Evolutionary conservation across 2,888 invertebrate genomes (phyloP), one percentile per base, ranked within the genome.

Genomic region (Himalopsyche anomala): DNA sequence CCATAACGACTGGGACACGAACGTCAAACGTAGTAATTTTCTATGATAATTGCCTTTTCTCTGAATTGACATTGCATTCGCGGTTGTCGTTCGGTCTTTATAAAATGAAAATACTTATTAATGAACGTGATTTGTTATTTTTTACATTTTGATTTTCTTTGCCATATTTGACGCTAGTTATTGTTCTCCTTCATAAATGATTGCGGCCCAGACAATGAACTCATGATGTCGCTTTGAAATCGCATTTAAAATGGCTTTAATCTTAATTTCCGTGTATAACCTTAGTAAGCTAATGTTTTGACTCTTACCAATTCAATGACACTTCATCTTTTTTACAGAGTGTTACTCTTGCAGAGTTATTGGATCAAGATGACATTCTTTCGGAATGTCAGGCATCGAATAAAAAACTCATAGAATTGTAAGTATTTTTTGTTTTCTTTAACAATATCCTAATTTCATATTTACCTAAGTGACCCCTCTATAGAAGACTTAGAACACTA

Each of bases 301-400:
- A 11, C 80, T 80, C 15, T 5, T 42, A 11, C 11, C 40, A 40
- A 12, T n/a, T 17, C 17, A 36, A 80, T 80, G 36, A 19, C n/a
- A 62, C 40, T 1, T 28, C 38, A 15, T n/a, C 51, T 51, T 89
- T 89, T 85, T 94, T 95, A 87, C 92, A 99, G 98, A 96, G 97
- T 95, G 96, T 98, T 89, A 97, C 97, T 86, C 93, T 99, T 89
- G 95, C 95, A 90, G 97, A 98, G 92, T 94, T 99, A 89, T 94
- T 99, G 94, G 98, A 99, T 91, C 97, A 98, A 91, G 98, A 98
- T 91, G 98, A 98, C 92, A 96, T 99, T 90, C 94, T 99, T 89
- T 98, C 98, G 92, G 98, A 99, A 94, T 98, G 98, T 92, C 98
- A 97, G 93, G 96, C 96, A 89, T 97, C 97, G 91, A 98, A 98